Evolutionary conservation across 2,888 invertebrate genomes (phyloP).

Genomic region (Tryphoninae sp.): DNA sequence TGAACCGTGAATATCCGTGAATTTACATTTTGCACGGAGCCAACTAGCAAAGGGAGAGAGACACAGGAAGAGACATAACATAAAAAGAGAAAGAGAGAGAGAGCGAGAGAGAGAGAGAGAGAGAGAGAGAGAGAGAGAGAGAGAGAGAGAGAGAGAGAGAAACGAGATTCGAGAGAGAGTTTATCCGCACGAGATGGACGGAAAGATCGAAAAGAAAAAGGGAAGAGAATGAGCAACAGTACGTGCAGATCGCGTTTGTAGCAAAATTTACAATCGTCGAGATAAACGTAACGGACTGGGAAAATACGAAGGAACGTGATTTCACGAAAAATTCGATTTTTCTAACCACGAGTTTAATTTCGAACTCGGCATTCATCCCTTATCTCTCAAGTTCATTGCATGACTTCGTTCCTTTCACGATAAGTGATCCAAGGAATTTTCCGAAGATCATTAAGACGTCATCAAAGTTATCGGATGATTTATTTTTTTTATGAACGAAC

Average conservation of each 20-base stretch:
- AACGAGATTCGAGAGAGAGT: conserved; percentile 32
- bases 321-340: conserved; percentile 19
- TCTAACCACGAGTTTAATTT: conserved; percentile 11
- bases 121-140: conserved; percentile 29
- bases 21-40: conserved; percentile 65
- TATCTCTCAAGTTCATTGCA: neutral
- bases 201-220: conserved; percentile 47
- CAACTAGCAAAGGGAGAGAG: conserved; percentile 38
- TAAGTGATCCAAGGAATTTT: too few relatives aligned
- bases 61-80: too few relatives aligned
- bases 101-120: neutral
- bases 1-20: conserved; percentile 67
- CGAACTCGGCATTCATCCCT: neutral
- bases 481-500: too few relatives aligned
- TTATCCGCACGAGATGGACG: conserved; percentile 42
- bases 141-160: conserved; percentile 17
- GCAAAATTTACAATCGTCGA: conserved; percentile 37
- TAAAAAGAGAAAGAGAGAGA: too few relatives aligned
- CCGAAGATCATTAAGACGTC: too few relatives aligned
- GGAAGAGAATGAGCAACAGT: conserved; percentile 42
- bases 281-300: conserved; percentile 11
- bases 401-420: neutral
- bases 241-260: conserved; percentile 44
- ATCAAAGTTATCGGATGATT: too few relatives aligned
- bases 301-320: conserved; percentile 39